Evolutionary conservation across 2,113 vertebrate genomes (phyloP).

Genomic region (Myrmecophaga tridactyla): DNA sequence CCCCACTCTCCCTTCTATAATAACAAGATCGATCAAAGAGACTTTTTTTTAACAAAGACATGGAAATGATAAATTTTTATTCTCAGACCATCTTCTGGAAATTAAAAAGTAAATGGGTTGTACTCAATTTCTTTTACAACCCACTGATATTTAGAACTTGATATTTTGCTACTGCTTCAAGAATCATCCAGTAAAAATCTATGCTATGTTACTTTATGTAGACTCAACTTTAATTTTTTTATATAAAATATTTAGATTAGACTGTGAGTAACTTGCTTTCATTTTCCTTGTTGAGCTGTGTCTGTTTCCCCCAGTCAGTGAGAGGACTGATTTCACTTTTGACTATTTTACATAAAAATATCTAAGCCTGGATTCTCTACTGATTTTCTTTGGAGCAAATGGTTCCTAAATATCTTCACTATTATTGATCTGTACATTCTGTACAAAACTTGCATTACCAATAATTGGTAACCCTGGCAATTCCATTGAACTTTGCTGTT

Average conservation of each 20-base stretch:
- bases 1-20: not conserved
- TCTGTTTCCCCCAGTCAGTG: not conserved
- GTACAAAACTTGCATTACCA: not conserved
- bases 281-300: not conserved
- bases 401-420: not conserved
- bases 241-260: not conserved
- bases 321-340: not conserved
- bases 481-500: not conserved
- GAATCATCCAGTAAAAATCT: not conserved
- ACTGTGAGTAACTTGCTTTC: not conserved
- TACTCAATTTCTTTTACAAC: not conserved
- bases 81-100: not conserved
- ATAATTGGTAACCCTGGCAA: not conserved
- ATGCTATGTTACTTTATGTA: not conserved
- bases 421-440: not conserved
- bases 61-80: not conserved
- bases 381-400: not conserved
- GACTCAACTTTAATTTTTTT: not conserved
- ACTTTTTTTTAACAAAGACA: not conserved
- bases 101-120: not conserved
- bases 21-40: not conserved
- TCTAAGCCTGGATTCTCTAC: not conserved
- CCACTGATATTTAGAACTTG: not conserved
- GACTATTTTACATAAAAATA: not conserved
- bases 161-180: not conserved